These are phyloP conservation scores for Phoenoteleia sp. DNA, from an alignment of 2,888 invertebrate genomes.

Conservation along the genomic window DNA sequence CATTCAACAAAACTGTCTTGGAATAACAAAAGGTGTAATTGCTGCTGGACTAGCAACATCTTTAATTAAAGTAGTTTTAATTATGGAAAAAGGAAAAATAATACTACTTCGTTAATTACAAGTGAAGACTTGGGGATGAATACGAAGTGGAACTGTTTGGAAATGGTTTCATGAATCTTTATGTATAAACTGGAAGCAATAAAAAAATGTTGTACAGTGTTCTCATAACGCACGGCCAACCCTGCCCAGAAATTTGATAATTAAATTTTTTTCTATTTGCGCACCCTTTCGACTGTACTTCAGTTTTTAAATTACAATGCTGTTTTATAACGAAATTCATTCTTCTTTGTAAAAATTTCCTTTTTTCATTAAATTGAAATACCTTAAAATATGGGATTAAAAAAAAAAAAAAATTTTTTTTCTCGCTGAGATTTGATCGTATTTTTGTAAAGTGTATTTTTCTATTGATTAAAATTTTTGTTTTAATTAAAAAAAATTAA, in stretches of 20 bases:
- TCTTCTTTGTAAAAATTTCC: no score
- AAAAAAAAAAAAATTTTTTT: no score
- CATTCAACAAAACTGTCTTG: no score
- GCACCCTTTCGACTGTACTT: no score
- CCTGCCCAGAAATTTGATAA: background rate
- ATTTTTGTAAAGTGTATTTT: no score
- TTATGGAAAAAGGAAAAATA: background rate
- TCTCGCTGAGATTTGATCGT: no score
- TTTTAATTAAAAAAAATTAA: no score
- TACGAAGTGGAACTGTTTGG: slow-evolving; percentile 18
- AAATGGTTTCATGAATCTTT: slow-evolving; percentile 11
- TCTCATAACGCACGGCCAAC: background rate
- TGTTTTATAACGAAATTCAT: no score
- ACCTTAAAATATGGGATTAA: no score
- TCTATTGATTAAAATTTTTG: no score
- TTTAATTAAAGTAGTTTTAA: slow-evolving; percentile 20
- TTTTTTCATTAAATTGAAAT: no score
- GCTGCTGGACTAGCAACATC: slow-evolving; percentile 7
- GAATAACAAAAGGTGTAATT: slow-evolving; percentile 7
- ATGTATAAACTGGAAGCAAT: background rate
- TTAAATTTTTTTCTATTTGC: background rate
- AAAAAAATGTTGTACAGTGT: background rate
- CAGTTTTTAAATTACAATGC: no score
- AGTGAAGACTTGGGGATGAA: slow-evolving; percentile 13
- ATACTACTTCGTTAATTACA: slow-evolving; percentile 4